Conservation (phyloP, 1,140 invertebrate genomes). For the Callitettix versicolor region DNA sequence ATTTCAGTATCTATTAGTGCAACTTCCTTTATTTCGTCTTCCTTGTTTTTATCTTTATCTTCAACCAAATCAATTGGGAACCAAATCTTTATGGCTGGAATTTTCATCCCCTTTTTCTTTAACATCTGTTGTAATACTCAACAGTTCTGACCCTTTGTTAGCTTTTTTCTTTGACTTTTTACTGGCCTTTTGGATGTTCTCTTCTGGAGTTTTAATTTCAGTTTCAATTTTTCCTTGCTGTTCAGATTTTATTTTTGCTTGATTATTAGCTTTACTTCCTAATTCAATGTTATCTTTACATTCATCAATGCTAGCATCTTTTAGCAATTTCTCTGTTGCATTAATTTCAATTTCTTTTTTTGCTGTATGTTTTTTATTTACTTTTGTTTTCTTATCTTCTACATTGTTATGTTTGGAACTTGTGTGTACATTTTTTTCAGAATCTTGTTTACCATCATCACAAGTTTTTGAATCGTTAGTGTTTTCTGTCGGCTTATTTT, state of each 20-base stretch:
- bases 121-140: neutral
- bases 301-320: neutral
- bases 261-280: neutral
- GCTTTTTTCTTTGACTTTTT: neutral
- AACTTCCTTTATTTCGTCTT: neutral
- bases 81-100: neutral
- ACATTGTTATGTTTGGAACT: neutral
- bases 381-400: neutral
- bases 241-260: neutral
- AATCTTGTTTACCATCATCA: neutral
- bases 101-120: neutral
- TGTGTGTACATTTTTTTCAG: neutral
- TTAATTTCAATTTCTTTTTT: neutral
- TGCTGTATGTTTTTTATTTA: neutral
- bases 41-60: neutral
- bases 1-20: constrained; percentile 4
- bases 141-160: neutral
- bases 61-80: neutral
- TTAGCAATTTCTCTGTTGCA: neutral
- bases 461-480: neutral
- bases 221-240: neutral
- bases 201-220: neutral
- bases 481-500: neutral
- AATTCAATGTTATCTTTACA: neutral
- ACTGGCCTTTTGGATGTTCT: neutral